These are phyloP conservation scores for Octodon degus DNA, from an alignment of 2,113 vertebrate genomes.

Conservation along the genomic window DNA sequence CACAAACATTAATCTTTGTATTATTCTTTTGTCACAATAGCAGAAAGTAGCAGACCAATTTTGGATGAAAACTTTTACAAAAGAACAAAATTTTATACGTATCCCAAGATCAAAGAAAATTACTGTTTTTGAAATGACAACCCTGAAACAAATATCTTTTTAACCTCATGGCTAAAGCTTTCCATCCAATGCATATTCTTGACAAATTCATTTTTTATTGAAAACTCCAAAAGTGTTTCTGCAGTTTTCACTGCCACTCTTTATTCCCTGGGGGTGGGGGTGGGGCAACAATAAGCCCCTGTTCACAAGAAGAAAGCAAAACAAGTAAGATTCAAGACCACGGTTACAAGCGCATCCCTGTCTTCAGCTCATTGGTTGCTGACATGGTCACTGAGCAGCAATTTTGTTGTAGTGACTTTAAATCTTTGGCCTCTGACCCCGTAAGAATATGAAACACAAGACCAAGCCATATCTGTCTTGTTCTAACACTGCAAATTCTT, in stretches of 20 bases:
- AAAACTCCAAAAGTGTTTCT: neutral
- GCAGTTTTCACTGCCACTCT: neutral
- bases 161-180: neutral
- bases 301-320: neutral
- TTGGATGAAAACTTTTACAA: neutral
- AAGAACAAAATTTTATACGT: neutral
- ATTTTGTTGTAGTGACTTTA: neutral
- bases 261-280: neutral
- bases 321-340: neutral
- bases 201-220: neutral
- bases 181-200: neutral
- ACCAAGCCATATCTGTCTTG: neutral
- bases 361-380: neutral
- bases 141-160: neutral
- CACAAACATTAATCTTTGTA: neutral
- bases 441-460: neutral
- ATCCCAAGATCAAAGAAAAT: neutral
- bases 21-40: neutral
- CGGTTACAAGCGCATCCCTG: neutral
- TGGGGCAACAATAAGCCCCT: neutral
- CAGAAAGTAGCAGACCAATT: neutral
- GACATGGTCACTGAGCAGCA: neutral
- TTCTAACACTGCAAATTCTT: neutral
- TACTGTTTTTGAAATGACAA: neutral
- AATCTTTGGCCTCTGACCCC: neutral